A percentile compares a stretch with the other conserved stretches of the same genome.
Evolutionary conservation across 23 tunicate species (phyloP).

Genomic region (Phallusia fumigata): DNA sequence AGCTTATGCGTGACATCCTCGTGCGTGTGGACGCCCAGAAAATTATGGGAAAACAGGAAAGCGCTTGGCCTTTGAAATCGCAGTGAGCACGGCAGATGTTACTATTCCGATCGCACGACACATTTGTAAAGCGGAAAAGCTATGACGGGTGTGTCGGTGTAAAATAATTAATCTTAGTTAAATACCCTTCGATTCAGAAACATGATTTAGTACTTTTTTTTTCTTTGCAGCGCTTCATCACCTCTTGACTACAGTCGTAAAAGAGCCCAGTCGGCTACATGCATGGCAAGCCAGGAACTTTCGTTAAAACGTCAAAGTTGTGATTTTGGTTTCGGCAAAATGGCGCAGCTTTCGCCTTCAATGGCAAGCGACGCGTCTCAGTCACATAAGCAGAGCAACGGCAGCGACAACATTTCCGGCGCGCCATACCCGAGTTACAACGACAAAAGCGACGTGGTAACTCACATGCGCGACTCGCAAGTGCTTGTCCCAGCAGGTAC

Average conservation of each 20-base stretch:
- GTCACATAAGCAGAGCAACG: not conserved
- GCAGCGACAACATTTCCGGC: not conserved
- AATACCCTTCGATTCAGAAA: no score
- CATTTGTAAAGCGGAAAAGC: no score
- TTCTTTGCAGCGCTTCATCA: not conserved
- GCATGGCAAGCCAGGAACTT: not conserved
- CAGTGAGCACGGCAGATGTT: no score
- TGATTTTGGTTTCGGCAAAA: conserved; percentile 1
- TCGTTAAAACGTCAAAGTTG: not conserved
- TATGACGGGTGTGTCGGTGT: no score
- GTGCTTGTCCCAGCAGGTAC: not conserved
- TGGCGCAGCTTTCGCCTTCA: not conserved
- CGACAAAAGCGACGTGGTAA: not conserved
- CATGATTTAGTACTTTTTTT: not conserved
- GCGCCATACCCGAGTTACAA: no score
- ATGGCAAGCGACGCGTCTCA: not conserved
- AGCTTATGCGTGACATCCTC: no score
- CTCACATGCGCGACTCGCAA: not conserved
- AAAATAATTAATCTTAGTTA: no score
- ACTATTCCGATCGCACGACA: no score
- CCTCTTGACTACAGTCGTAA: not conserved
- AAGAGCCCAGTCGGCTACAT: not conserved
- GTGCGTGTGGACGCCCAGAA: no score
- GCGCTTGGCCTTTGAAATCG: no score
- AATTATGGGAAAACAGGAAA: no score